A percentile compares a stretch with the other conserved stretches of the same genome.
phyloP scores from a whole-genome alignment of 1,140 invertebrate genomes.

The Globodera ellingtonae region DNA sequence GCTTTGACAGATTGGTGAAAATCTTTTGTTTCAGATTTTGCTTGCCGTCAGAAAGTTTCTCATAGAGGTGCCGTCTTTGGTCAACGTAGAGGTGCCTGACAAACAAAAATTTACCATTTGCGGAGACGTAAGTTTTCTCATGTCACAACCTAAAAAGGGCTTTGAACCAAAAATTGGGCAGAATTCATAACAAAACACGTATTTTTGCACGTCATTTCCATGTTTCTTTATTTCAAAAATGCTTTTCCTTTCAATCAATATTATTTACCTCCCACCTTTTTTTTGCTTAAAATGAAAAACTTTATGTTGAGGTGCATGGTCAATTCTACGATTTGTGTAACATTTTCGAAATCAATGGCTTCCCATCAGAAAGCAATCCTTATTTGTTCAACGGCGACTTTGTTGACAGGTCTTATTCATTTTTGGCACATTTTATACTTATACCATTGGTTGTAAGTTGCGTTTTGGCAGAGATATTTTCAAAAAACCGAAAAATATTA shows the following conservation, averaged over 20 bases:
- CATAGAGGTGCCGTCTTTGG: constrained; percentile 80
- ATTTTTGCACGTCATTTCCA: too few species aligned
- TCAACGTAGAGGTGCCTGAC: constrained; percentile 84
- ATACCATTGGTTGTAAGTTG: too few species aligned
- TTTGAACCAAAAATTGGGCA: too few species aligned
- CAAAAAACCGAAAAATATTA: too few species aligned
- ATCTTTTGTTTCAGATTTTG: constrained; percentile 75
- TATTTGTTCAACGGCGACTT: constrained; percentile 99
- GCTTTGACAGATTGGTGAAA: neutral
- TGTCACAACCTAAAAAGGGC: too few species aligned
- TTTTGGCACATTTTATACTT: too few species aligned
- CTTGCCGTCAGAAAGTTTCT: constrained; percentile 85
- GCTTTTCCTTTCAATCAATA: too few species aligned
- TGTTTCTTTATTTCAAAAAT: too few species aligned
- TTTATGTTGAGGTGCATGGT: constrained; percentile 78
- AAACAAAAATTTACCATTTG: constrained; percentile 91
- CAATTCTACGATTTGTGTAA: constrained; percentile 98
- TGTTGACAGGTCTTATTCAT: constrained; percentile 74
- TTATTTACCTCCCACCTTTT: too few species aligned
- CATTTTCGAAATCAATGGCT: constrained; percentile 93
- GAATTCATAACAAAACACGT: neutral
- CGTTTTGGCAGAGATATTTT: too few species aligned
- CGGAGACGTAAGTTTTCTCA: constrained; percentile 74
- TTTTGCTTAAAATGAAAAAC: too few species aligned
- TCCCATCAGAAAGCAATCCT: constrained; percentile 90